Evolutionary conservation across 2,113 vertebrate genomes (phyloP), one percentile per base, ranked within the genome.

Genomic region (Neolamprologus brichardi): DNA sequence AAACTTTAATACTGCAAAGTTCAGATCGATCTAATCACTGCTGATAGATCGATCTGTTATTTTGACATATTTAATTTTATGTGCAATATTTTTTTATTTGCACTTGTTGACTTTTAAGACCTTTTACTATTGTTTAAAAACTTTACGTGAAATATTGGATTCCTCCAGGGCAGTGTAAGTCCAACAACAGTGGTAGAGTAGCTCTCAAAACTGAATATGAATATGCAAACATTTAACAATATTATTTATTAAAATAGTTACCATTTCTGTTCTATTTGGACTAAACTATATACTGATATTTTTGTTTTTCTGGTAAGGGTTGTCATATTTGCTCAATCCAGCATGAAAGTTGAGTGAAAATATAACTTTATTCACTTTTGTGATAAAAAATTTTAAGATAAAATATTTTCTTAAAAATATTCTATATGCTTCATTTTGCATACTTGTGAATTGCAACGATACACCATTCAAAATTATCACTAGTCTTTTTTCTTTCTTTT

Each of bases 401-500:
- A 18, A 18, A 58, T 58, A 9, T 30, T 58, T 58, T 14, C 58
- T 62, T 18, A 34, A 1, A 64, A 64, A 12, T 34, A 70, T 39
- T 70, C 5, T 23, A 41, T 14, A 70, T 41, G 20, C 37, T 70
- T 70, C 13, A 70, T 41, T 70, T 70, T 39, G n/a, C 2, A 41
- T 6, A 3, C 4, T 37, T 41, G n/a, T 70, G 64, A 41, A 70
- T 6, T 41, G n/a, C 0, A 9, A 64, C 3, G 0, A 70, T 41
- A 6, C 0, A 1, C 34, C 34, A 70, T 15, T 70, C 12, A 23
- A 14, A 2, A 23, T 12, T 8, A 39, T 70, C 37, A 41, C 64
- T 1, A 70, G 34, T 70, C 5, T 0, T 28, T 54, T 54, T 53
- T 53, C 1, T 7, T 54, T 8, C 9, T 32, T 0, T 8, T 30